Evolutionary conservation across 1,140 invertebrate species (phyloP), one percentile per base, ranked within the genome.

Genomic region (Rhyzopertha dominica): DNA sequence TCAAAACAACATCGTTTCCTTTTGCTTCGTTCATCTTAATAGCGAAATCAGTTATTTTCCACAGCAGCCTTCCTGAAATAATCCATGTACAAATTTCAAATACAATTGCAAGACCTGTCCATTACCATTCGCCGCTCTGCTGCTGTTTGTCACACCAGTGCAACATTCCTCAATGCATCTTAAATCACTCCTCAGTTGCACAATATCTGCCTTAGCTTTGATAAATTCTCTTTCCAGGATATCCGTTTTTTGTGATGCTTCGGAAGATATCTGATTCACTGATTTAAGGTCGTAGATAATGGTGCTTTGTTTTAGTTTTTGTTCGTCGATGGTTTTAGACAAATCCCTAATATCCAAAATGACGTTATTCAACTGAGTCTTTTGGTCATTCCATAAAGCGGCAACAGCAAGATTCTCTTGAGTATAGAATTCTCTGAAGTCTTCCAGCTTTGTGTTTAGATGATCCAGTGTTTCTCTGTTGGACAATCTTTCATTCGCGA

Each of bases 11-110:
- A 32, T 79, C 74, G n/a, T 72, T 78, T 19, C 80, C 75, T 46
- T 77, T 80, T 0, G 81, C 77, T 13, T 77, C 76, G 19, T 75
- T 75, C 68, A 86, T 73, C 51, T 82, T 78, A 9, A 75, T 67
- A 1, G 73, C 62, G 49, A 79, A 82, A 35, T 78, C 71, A 48
- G 77, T 75, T 45, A 86, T 80, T 51, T 77, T 71, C 82, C 82
- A 86, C 20, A 85, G 67, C 4, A 84, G 59, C 22, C 78, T 74
- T 7, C 81, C 81, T 75, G 44, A 49, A 53, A 43, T 34, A n/a
- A n/a, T n/a, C n/a, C n/a, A n/a, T n/a, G n/a, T n/a, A n/a, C n/a
- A n/a, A n/a, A n/a, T n/a, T n/a, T n/a, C n/a, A n/a, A n/a, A n/a
- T n/a, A 31, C 7, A 36, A 20, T 29, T 4, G 26, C 24, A 10